Base-by-base conservation (phyloP, 2,113 vertebrate genomes). In the Vulpes ferrilata region DNA sequence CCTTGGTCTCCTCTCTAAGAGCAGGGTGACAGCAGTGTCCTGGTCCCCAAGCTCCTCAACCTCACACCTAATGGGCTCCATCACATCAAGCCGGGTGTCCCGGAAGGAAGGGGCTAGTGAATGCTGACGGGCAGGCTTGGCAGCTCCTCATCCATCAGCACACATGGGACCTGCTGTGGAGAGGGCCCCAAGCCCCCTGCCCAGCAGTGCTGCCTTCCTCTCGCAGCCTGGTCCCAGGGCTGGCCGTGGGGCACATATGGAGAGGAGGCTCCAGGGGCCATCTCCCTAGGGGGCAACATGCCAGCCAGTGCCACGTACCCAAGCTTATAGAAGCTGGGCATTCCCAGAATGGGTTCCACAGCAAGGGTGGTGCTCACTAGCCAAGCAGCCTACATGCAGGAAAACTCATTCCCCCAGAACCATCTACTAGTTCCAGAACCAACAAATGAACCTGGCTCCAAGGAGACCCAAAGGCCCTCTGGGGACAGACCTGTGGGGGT, bases 1-100 rank as follows among this genome's bases (percentile, higher is more conserved):
- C 11, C 1, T 1, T 11, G 0, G 15, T 22, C 55, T 27, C 57
- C 0, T 73, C 90, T 30, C 83, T 6, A 16, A 20, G 55, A 25
- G 5, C 32, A 23, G 0, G 17, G 51, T 1, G 78, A 65, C 60
- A 20, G 25, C 35, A 0, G 4, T 2, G n/a, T 59, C 27, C 65
- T 3, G 1, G 27, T 22, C 23, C 62, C 16, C 19, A 4, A 51
- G 48, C 62, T 57, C 59, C 25, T 27, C 43, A 1, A 59, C 32
- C 60, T 15, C 32, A 7, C 0, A 2, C 0, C 74, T 22, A 0
- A 17, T 43, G 43, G 43, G 43, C 6, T 43, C 43, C 6, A 43
- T 43, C 43, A 22, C 1, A 1, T 30, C 48, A 9, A 55, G 88
- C 60, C 20, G 38, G 53, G 22, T n/a, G 0, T 6, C 59, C 35